Evolutionary conservation across 2,113 vertebrate species (phyloP).

Genomic region (Silurus asotus): DNA sequence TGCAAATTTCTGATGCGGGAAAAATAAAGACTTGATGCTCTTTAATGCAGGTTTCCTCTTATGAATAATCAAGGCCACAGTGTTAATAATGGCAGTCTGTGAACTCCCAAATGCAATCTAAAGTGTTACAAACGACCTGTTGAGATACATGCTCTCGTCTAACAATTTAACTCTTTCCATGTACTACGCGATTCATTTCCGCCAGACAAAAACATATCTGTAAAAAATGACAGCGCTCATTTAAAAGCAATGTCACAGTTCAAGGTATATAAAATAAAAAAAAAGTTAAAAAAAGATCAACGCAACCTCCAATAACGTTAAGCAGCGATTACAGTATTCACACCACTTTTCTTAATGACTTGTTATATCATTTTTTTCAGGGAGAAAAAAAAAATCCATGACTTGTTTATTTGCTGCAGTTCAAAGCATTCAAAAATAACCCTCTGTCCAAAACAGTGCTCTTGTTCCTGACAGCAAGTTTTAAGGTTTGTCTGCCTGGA

Average conservation of each 20-base stretch:
- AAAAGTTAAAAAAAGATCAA: not conserved
- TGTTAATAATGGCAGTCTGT: not conserved
- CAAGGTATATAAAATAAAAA: not conserved
- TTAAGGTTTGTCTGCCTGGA: not conserved
- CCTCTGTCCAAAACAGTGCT: not conserved
- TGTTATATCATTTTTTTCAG: not conserved
- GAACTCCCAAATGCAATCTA: not conserved
- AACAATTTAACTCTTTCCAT: not conserved
- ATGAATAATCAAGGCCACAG: not conserved
- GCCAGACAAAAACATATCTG: not conserved
- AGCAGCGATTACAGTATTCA: not conserved
- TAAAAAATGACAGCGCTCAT: not conserved
- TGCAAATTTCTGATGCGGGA: not conserved
- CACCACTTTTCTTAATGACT: not conserved
- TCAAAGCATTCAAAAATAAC: slow-evolving; percentile 16
- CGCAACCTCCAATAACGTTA: not conserved
- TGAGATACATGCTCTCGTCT: not conserved
- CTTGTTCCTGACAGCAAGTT: not conserved
- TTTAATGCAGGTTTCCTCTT: not conserved
- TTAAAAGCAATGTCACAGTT: not conserved
- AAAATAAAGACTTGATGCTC: not conserved
- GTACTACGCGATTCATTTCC: not conserved
- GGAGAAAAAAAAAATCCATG: not conserved
- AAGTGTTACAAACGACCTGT: not conserved
- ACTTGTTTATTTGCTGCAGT: slow-evolving; percentile 6